Conservation (phyloP, 2,888 invertebrate genomes). For the Torymus auratus region DNA sequence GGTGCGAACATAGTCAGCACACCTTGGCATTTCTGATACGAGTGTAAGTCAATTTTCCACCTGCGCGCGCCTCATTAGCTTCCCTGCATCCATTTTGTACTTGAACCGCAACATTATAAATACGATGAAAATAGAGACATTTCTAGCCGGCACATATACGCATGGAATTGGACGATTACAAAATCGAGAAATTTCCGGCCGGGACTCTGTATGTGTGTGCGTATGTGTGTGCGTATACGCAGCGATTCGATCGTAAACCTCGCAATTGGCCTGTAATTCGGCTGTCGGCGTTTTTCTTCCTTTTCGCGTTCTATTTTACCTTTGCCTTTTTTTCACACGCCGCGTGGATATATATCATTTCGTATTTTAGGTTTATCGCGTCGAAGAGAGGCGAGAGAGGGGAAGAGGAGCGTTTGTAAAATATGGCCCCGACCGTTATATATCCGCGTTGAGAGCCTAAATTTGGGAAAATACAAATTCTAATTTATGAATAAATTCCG, state of each 20-base stretch:
- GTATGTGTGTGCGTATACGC: neutral
- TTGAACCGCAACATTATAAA: constrained; percentile 20
- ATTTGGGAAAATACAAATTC: too few species aligned
- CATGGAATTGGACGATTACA: constrained; percentile 39
- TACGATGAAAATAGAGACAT: constrained; percentile 34
- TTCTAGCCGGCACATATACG: constrained; percentile 32
- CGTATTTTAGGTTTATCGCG: constrained; percentile 12
- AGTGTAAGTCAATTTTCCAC: constrained; percentile 1
- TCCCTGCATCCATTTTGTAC: neutral
- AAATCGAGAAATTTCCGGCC: constrained; percentile 47
- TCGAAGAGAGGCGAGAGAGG: neutral
- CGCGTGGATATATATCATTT: constrained; percentile 15
- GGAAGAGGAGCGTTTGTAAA: neutral
- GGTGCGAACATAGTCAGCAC: too few species aligned
- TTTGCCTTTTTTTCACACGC: constrained; percentile 13
- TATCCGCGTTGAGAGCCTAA: neutral
- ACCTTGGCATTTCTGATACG: too few species aligned
- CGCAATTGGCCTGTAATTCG: constrained; percentile 44
- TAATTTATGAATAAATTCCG: too few species aligned
- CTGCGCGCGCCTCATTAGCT: neutral
- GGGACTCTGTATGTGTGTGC: neutral
- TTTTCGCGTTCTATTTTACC: constrained; percentile 19
- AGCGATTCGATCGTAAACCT: constrained; percentile 29
- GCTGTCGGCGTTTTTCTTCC: constrained; percentile 41
- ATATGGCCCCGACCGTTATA: neutral